Percentiles rank a stretch among this genome's conserved stretches.
Evolutionary conservation across 2,888 invertebrate species (phyloP).

Genomic region (Oligia fasciuncula): DNA sequence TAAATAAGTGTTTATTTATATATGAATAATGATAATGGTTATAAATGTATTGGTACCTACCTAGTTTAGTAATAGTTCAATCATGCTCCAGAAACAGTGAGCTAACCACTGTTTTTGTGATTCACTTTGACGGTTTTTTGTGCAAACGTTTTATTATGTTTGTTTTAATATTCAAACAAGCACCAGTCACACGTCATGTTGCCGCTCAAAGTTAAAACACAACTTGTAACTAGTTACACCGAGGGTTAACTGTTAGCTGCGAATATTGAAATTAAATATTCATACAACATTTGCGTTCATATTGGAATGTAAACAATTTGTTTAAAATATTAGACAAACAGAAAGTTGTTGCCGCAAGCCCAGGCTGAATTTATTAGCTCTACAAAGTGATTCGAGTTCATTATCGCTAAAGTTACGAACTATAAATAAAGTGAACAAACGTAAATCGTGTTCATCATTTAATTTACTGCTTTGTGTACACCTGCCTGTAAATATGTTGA

Average conservation of each 20-base stretch:
- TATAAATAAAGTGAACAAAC: slow-evolving; percentile 61
- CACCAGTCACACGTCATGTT: slow-evolving; percentile 3
- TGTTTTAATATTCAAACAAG: background rate
- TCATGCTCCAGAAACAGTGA: too few relatives aligned
- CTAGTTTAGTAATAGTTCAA: background rate
- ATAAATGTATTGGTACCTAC: background rate
- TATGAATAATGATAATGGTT: background rate
- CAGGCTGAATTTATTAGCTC: slow-evolving; percentile 60
- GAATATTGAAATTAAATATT: slow-evolving; percentile 46
- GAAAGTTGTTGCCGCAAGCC: slow-evolving; percentile 51
- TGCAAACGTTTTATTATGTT: too few relatives aligned
- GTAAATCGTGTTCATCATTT: slow-evolving; percentile 56
- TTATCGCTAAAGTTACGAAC: slow-evolving; percentile 63
- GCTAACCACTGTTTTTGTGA: too few relatives aligned
- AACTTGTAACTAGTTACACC: slow-evolving; percentile 16
- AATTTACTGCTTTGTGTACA: slow-evolving; percentile 33
- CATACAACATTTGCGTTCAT: slow-evolving; percentile 37
- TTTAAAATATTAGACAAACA: slow-evolving; percentile 56
- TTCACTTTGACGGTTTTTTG: too few relatives aligned
- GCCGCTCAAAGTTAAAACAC: slow-evolving; percentile 21
- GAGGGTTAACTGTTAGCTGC: slow-evolving; percentile 5
- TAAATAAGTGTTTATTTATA: background rate
- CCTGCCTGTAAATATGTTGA: slow-evolving; percentile 10
- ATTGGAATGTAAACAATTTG: slow-evolving; percentile 52
- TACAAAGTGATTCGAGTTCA: slow-evolving; percentile 65